Percentiles rank a stretch among this genome's conserved stretches.
Evolutionary conservation across 2,113 vertebrate species (phyloP).

Genomic region (Ailurus styani): DNA sequence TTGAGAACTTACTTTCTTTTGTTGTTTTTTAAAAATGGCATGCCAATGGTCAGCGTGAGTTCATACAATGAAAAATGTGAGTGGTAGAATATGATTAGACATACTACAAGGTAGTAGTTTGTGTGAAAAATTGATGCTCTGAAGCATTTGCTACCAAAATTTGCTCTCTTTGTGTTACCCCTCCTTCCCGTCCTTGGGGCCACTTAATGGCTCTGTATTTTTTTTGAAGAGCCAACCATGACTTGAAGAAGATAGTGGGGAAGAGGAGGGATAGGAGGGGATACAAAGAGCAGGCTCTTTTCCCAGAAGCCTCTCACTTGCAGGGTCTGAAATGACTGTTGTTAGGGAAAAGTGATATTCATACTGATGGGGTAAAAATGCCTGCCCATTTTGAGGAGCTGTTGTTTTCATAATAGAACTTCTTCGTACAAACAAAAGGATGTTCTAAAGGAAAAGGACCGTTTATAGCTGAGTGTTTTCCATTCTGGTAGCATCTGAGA

Average conservation of each 20-base stretch:
- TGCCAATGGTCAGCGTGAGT: neutral
- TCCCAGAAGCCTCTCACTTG: neutral
- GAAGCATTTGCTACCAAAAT: neutral
- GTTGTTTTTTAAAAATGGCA: neutral
- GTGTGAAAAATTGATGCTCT: neutral
- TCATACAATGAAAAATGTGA: constrained; percentile 18
- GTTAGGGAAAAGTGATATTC: neutral
- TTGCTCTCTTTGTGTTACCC: neutral
- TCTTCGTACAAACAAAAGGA: neutral
- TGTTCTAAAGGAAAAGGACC: neutral
- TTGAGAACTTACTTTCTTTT: constrained; percentile 14
- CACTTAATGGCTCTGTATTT: neutral
- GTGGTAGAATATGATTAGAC: neutral
- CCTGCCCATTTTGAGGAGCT: neutral
- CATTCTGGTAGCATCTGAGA: neutral
- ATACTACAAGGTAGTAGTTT: neutral
- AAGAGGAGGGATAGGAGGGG: neutral
- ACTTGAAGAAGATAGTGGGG: neutral
- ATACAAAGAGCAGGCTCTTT: neutral
- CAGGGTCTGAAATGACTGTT: neutral
- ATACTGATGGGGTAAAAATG: neutral
- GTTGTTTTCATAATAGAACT: constrained; percentile 12
- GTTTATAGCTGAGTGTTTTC: neutral
- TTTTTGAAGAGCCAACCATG: neutral
- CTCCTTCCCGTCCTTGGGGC: neutral